phyloP scores from a whole-genome alignment of 2,797 vertebrate species.

The Holocentrus rufus region DNA sequence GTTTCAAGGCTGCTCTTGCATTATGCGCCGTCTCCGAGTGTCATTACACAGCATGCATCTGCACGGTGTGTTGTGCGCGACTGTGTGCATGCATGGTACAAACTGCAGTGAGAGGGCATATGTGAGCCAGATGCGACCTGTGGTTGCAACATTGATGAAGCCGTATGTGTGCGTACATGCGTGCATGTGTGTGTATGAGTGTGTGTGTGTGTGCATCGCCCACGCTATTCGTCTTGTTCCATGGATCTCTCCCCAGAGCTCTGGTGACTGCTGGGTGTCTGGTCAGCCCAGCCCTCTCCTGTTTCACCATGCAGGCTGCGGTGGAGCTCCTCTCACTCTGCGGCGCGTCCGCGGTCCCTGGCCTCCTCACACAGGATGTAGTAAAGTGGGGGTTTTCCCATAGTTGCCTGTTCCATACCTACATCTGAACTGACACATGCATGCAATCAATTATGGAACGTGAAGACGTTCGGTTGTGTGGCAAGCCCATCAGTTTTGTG shows the following conservation, averaged over 20 bases:
- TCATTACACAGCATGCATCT: constrained; percentile 22
- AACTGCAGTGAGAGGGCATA: constrained; percentile 34
- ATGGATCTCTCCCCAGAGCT: constrained; percentile 16
- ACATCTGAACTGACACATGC: constrained; percentile 28
- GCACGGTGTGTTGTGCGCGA: constrained; percentile 13
- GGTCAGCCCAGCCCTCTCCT: constrained; percentile 51
- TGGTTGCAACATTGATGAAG: background rate
- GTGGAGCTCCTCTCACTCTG: constrained; percentile 46
- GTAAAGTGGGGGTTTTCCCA: constrained; percentile 40
- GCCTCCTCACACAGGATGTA: constrained; percentile 58
- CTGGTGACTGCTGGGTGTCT: constrained; percentile 31
- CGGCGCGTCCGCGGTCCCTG: constrained; percentile 64
- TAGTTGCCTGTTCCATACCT: constrained; percentile 55
- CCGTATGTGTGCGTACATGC: constrained; percentile 22
- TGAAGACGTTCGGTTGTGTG: constrained; percentile 40
- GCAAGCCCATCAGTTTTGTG: constrained; percentile 22
- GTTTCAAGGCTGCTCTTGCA: constrained; percentile 12
- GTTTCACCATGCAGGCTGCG: constrained; percentile 42
- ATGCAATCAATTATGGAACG: constrained; percentile 32
- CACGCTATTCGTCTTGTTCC: constrained; percentile 25
- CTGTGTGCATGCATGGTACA: constrained; percentile 23
- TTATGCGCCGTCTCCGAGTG: background rate
- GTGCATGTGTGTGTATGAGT: background rate
- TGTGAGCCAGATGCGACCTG: constrained; percentile 44
- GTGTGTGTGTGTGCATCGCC: background rate